phyloP scores from a whole-genome alignment of 2,113 vertebrate species.

The Benitochromis conjunctus region DNA sequence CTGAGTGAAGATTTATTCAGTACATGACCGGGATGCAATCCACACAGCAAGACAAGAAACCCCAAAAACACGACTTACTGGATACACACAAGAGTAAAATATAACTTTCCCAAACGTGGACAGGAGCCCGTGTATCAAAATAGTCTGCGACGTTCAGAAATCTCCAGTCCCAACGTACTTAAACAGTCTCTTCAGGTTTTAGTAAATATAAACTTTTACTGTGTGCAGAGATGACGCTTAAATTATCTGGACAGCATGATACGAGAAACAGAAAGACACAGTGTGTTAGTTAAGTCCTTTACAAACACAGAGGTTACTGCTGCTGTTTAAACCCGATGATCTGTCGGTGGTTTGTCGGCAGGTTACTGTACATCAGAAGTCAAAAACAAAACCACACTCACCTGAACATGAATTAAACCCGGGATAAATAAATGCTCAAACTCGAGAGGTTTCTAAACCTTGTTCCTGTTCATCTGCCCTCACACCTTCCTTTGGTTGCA shows the following conservation, averaged over 20 bases:
- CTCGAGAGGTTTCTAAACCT: neutral
- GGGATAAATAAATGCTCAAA: neutral
- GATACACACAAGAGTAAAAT: constrained; percentile 19
- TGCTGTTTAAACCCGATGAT: neutral
- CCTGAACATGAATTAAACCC: neutral
- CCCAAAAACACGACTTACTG: constrained; percentile 14
- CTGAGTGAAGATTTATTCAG: constrained; percentile 11
- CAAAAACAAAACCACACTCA: neutral
- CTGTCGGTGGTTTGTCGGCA: neutral
- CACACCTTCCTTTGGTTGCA: neutral
- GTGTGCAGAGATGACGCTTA: neutral
- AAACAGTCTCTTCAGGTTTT: neutral
- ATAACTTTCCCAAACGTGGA: neutral
- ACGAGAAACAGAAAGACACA: neutral
- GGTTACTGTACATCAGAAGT: neutral
- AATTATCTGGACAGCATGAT: neutral
- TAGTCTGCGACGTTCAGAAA: neutral
- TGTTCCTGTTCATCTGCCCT: neutral
- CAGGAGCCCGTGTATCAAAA: constrained; percentile 29
- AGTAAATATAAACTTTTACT: neutral
- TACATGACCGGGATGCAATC: neutral
- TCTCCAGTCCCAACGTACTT: neutral
- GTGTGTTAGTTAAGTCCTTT: constrained; percentile 24
- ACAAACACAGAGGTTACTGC: constrained; percentile 22
- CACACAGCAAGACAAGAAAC: constrained; percentile 31